These are phyloP conservation scores for Pungitius pungitius DNA, from an alignment of 2,113 vertebrate genomes.

Conservation along the genomic window DNA sequence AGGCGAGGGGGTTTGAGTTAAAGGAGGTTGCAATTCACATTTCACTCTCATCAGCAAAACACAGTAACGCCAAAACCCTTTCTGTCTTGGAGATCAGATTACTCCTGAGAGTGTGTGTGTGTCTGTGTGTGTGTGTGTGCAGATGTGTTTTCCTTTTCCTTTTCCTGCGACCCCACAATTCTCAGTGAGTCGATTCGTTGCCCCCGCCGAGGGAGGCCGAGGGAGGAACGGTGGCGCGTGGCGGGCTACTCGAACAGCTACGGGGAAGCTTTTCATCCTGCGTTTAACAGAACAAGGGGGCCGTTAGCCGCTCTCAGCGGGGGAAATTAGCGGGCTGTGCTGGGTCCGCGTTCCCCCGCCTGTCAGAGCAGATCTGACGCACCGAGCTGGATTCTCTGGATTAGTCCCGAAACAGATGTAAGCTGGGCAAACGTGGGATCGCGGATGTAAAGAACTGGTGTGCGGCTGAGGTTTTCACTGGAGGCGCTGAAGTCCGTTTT, in stretches of 20 bases:
- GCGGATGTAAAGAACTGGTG: not conserved
- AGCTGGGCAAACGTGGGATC: not conserved
- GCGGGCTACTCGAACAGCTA: slow-evolving; percentile 28
- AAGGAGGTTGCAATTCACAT: not conserved
- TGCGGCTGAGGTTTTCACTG: not conserved
- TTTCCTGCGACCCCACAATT: not conserved
- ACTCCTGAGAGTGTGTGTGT: slow-evolving; percentile 6
- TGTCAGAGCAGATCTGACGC: slow-evolving; percentile 24
- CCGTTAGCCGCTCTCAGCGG: slow-evolving; percentile 52
- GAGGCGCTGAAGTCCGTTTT: not conserved
- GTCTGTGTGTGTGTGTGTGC: no score
- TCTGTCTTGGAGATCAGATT: slow-evolving; percentile 22
- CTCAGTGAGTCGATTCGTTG: not conserved
- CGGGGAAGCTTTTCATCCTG: slow-evolving; percentile 47
- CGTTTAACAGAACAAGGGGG: slow-evolving; percentile 51
- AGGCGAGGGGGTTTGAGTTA: not conserved
- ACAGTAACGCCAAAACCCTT: not conserved
- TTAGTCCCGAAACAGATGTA: not conserved
- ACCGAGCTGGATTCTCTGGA: slow-evolving; percentile 7
- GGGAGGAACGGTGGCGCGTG: slow-evolving; percentile 19
- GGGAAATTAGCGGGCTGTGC: slow-evolving; percentile 44
- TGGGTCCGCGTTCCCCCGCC: not conserved
- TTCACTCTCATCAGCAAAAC: slow-evolving; percentile 32
- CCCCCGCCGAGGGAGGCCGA: not conserved
- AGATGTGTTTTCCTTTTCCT: not conserved